Percentiles rank a stretch among this genome's conserved stretches.
phyloP scores from a whole-genome alignment of 2,797 vertebrate genomes.

The Falco naumanni region DNA sequence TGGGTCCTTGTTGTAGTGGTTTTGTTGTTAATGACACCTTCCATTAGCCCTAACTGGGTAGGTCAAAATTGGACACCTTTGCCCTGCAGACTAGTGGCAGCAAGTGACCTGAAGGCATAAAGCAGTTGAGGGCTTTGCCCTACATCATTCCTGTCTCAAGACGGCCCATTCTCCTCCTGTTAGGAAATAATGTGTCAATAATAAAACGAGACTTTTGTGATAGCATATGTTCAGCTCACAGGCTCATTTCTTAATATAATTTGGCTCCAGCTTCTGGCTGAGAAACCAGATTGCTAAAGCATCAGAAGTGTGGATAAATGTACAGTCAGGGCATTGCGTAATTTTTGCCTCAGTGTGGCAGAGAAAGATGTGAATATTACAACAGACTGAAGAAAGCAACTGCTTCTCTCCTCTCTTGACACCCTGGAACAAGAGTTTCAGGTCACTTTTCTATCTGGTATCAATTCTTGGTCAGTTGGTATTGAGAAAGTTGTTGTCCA shows the following conservation, averaged over 20 bases:
- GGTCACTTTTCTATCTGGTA: not conserved
- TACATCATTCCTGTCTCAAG: not conserved
- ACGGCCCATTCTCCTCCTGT: not conserved
- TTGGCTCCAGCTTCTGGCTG: constrained; percentile 29
- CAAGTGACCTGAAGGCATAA: not conserved
- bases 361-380: constrained; percentile 4
- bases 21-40: not conserved
- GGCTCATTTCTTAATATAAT: constrained; percentile 15
- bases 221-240: constrained; percentile 1
- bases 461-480: not conserved
- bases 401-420: not conserved
- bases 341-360: not conserved
- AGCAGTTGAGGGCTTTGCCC: not conserved
- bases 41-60: not conserved
- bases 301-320: not conserved
- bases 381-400: not conserved
- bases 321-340: not conserved
- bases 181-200: constrained; percentile 20
- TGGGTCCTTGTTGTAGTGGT: not conserved
- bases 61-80: not conserved
- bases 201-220: constrained; percentile 13
- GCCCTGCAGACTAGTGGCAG: not conserved
- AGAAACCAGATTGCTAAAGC: constrained; percentile 18
- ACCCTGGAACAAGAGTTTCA: not conserved
- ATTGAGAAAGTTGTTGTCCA: not conserved